phyloP scores from a whole-genome alignment of 2,888 invertebrate species.

The Timema cristinae region DNA sequence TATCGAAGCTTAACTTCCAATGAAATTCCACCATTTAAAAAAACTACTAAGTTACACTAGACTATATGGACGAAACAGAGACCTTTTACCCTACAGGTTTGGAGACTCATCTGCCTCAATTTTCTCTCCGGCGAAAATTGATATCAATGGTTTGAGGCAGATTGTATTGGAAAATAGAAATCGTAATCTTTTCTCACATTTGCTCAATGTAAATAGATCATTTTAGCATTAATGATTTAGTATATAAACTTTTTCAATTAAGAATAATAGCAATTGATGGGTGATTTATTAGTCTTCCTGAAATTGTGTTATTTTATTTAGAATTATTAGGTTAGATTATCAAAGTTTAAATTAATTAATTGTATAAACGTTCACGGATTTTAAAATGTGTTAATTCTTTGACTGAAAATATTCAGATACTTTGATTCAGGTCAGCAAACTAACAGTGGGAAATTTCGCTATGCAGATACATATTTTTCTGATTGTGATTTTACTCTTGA shows the following conservation, averaged over 20 bases:
- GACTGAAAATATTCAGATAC: background rate
- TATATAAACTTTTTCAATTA: too few species aligned
- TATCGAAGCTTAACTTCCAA: constrained; percentile 3
- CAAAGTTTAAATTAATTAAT: background rate
- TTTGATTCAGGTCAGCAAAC: background rate
- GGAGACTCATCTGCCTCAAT: constrained; percentile 4
- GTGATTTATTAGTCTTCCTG: too few species aligned
- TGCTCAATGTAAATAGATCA: too few species aligned
- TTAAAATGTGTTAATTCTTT: background rate
- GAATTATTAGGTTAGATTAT: background rate
- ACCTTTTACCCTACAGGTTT: background rate
- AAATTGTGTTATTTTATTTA: background rate
- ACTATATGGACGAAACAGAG: background rate
- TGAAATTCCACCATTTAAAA: background rate
- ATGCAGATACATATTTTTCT: constrained; percentile 9
- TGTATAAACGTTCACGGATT: background rate
- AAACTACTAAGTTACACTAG: background rate
- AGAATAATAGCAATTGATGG: too few species aligned
- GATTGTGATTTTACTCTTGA: constrained; percentile 2
- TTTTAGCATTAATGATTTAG: too few species aligned
- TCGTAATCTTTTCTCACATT: background rate
- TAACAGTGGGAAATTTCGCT: background rate
- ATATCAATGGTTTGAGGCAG: background rate
- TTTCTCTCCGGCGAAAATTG: background rate
- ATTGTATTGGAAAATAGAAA: background rate